A percentile compares a stretch with the other conserved stretches of the same genome.
phyloP scores from a whole-genome alignment of 2,113 vertebrate species.

The Cygnus buccinator region DNA sequence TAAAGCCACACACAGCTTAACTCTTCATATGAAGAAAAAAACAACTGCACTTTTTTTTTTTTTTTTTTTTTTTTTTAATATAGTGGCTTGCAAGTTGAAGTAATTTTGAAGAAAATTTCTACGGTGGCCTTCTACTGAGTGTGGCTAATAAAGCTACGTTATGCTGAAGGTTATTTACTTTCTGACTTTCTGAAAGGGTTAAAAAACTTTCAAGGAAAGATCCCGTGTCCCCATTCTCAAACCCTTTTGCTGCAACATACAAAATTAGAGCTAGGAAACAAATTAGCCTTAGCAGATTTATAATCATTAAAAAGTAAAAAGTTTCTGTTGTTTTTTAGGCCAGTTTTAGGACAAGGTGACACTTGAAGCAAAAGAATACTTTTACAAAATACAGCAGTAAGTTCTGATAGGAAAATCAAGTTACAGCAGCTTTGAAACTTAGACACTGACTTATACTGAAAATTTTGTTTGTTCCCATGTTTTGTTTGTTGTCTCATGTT shows the following conservation, averaged over 20 bases:
- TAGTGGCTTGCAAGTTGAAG: background rate
- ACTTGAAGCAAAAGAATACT: background rate
- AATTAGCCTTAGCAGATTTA: background rate
- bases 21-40: background rate
- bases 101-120: background rate
- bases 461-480: background rate
- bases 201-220: background rate
- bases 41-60: no score
- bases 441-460: background rate
- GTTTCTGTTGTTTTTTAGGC: background rate
- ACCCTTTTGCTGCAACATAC: background rate
- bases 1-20: background rate
- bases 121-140: background rate
- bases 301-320: background rate
- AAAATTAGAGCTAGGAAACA: background rate
- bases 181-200: background rate
- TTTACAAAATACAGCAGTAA: background rate
- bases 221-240: background rate
- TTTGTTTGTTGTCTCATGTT: background rate
- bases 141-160: background rate
- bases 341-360: background rate
- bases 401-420: background rate
- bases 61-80: background rate
- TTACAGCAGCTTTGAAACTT: background rate
- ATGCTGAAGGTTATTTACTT: background rate